Base-by-base conservation (phyloP, 2,113 vertebrate genomes). In the Zosterops japonicus region DNA sequence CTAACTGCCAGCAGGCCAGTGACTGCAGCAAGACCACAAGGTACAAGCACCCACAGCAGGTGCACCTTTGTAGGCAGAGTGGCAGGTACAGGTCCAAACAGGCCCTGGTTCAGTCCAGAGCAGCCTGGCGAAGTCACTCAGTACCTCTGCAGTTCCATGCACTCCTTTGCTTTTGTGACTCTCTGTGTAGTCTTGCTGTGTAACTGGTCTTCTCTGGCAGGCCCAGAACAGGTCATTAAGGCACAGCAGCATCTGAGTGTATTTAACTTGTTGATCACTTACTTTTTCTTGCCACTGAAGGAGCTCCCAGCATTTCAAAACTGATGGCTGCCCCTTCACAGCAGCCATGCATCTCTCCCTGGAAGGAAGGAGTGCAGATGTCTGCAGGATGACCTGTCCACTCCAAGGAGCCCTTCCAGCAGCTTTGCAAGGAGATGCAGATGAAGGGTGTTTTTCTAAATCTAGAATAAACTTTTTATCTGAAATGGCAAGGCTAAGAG, bases 1-100 rank as follows among this genome's bases (percentile, higher is more conserved):
- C 36, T 70, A 14, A 59, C 16, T 2, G 59, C 83, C 84, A 90
- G 89, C 72, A 59, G 47, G 35, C 20, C 86, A 4, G 79, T 14
- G 65, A 89, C 92, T 1, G 28, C 89, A 6, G 35, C 72, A 3
- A 75, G 69, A 44, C 64, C 88, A 41, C 97, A 89, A 98, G 98
- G 98, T 98, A 97, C 1, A 59, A 87, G 31, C 24, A 29, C 28
- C 8, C 41, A 2, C 8, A 13, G 36, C 5, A 3, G 9, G 16
- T 11, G 35, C 27, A 8, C 20, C 33, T 7, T 7, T 18, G 36
- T 13, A 63, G 36, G 28, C 46, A 21, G 27, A 74, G 23, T 3
- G 12, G 35, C 52, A 22, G 35, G 6, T 28, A 18, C 46, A 17
- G n/a, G 31, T 29, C 33, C 31, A 63, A 28, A 24, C 36, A 39